Evolutionary conservation across 2,113 vertebrate species (phyloP).

Genomic region (Forbesichthys agassizii): DNA sequence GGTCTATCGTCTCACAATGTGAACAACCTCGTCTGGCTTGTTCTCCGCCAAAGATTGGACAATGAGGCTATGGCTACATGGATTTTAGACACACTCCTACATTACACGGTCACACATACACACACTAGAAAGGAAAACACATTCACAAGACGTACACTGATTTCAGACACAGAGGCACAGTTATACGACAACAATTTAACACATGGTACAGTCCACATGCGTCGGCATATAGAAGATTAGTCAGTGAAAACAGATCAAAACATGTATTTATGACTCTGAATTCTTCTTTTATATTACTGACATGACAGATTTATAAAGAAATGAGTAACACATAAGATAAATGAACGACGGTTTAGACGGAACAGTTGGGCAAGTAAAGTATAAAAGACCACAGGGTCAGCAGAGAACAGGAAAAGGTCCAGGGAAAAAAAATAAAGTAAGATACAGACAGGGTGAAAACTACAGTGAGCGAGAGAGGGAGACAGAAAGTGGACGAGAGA

Average conservation of each 20-base stretch:
- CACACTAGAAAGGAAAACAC: neutral
- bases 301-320: neutral
- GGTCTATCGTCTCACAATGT: conserved; percentile 48
- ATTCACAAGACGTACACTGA: conserved; percentile 3
- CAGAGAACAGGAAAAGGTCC: neutral
- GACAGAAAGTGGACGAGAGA: conserved; percentile 34
- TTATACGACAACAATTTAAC: neutral
- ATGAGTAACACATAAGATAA: neutral
- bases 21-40: conserved; percentile 57
- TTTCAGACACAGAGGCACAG: neutral
- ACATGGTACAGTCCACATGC: neutral
- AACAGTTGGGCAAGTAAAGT: neutral
- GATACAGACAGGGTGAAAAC: neutral
- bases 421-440: neutral
- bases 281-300: too few species aligned
- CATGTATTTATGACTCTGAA: neutral
- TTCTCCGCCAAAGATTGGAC: conserved; percentile 46
- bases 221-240: too few species aligned
- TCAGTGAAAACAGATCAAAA: neutral
- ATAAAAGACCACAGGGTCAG: neutral
- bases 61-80: conserved; percentile 44
- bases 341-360: neutral
- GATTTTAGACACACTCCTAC: conserved; percentile 22
- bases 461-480: neutral
- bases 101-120: neutral